A percentile compares a stretch with the other conserved stretches of the same genome.
Conservation (phyloP, 2,113 vertebrate genomes). For the Anhinga anhinga region DNA sequence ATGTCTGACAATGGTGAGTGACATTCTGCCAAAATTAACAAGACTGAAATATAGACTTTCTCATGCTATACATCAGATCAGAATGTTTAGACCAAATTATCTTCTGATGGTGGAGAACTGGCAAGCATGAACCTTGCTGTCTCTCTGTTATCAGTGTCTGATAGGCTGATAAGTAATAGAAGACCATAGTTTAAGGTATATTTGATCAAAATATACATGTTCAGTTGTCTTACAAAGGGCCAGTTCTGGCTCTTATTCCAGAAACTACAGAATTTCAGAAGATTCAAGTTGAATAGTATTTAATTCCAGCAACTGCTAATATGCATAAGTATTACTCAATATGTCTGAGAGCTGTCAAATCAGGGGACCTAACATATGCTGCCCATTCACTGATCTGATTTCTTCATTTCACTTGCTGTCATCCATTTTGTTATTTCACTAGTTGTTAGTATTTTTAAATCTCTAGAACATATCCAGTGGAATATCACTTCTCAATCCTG, state of each 20-base stretch:
- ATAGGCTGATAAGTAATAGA: not conserved
- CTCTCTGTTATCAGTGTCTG: not conserved
- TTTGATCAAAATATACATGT: not conserved
- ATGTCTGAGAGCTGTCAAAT: not conserved
- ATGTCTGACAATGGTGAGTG: not conserved
- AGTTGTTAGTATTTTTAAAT: not conserved
- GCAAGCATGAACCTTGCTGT: not conserved
- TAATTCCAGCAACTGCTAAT: not conserved
- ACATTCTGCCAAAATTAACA: conserved; percentile 10
- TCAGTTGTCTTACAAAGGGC: not conserved
- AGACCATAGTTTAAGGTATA: not conserved
- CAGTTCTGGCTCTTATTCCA: not conserved
- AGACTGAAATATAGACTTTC: not conserved
- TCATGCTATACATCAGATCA: not conserved
- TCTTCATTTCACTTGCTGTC: not conserved
- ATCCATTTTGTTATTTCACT: not conserved
- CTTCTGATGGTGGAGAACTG: not conserved
- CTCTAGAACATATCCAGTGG: not conserved
- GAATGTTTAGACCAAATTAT: not conserved
- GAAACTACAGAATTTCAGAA: not conserved
- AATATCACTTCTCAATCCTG: not conserved
- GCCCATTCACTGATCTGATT: not conserved
- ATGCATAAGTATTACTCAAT: not conserved
- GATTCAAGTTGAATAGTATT: not conserved
- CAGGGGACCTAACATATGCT: not conserved